Evolutionary conservation across 2,797 vertebrate genomes (phyloP).

Genomic region (Chanos chanos): DNA sequence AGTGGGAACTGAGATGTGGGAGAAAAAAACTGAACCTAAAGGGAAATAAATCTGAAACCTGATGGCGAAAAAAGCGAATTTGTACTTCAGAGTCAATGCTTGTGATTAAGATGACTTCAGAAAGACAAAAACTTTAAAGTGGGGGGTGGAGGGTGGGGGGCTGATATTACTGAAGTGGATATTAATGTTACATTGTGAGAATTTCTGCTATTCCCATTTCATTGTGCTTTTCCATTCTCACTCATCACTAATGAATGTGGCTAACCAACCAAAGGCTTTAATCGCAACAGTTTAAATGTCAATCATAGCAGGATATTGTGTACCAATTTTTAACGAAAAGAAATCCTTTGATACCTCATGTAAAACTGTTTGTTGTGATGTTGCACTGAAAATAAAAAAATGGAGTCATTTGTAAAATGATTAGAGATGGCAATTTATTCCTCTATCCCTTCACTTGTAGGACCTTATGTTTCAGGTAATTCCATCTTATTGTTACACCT

Average conservation of each 20-base stretch:
- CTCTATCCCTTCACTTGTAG: no score
- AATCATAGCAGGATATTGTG: conserved; percentile 81
- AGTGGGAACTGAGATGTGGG: no score
- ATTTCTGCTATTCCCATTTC: conserved; percentile 73
- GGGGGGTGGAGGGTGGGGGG: no score
- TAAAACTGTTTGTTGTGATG: conserved; percentile 84
- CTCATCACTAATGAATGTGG: conserved; percentile 78
- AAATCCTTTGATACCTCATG: conserved; percentile 84
- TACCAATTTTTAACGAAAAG: conserved; percentile 73
- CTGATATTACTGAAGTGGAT: conserved; percentile 19
- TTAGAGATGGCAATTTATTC: not conserved
- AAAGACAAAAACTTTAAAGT: no score
- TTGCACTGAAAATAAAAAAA: conserved; percentile 82
- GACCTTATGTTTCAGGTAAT: no score
- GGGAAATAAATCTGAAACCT: no score
- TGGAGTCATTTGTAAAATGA: conserved; percentile 71
- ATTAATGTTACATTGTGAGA: conserved; percentile 26
- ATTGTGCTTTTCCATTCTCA: conserved; percentile 75
- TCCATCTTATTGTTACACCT: no score
- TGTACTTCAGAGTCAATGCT: no score
- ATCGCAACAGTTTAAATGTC: conserved; percentile 75
- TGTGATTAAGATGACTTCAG: no score
- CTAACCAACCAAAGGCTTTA: conserved; percentile 80
- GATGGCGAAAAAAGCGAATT: no score
- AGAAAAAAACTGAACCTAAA: no score